A percentile compares a stretch with the other conserved stretches of the same genome.
Evolutionary conservation across 2,797 vertebrate species (phyloP).

Genomic region (Taeniopygia guttata): DNA sequence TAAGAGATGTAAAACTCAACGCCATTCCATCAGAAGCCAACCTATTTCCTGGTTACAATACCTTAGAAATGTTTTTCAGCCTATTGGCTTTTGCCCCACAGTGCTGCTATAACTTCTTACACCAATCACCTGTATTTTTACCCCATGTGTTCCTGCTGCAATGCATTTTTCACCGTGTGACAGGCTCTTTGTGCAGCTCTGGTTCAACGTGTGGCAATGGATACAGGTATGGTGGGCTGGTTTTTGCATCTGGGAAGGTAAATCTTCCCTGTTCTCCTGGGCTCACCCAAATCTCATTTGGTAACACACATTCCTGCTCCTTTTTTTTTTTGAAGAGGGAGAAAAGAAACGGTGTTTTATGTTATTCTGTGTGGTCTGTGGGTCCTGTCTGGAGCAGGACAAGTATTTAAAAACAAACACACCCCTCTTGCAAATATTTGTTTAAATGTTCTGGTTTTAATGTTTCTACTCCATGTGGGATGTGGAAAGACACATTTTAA

Average conservation of each 20-base stretch:
- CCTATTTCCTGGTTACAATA: no score
- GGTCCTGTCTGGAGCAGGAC: background rate
- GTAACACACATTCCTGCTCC: fast-evolving
- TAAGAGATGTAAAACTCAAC: no score
- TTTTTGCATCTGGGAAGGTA: background rate
- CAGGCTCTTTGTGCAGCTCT: fast-evolving
- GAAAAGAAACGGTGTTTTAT: background rate
- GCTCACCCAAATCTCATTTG: background rate
- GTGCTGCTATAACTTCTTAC: background rate
- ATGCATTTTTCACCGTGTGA: background rate
- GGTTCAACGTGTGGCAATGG: background rate
- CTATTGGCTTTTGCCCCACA: background rate
- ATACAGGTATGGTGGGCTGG: background rate
- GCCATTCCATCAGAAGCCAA: no score
- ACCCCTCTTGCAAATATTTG: background rate
- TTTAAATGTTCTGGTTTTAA: background rate
- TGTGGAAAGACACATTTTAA: background rate
- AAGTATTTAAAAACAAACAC: background rate
- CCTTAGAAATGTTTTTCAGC: no score
- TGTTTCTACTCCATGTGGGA: background rate
- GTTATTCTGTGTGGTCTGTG: background rate
- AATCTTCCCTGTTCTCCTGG: background rate
- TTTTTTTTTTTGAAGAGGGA: background rate
- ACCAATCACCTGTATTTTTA: background rate
- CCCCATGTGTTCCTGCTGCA: background rate